These are phyloP conservation scores for Labeo rohita DNA, from an alignment of 2,113 vertebrate species.

Conservation along the genomic window DNA sequence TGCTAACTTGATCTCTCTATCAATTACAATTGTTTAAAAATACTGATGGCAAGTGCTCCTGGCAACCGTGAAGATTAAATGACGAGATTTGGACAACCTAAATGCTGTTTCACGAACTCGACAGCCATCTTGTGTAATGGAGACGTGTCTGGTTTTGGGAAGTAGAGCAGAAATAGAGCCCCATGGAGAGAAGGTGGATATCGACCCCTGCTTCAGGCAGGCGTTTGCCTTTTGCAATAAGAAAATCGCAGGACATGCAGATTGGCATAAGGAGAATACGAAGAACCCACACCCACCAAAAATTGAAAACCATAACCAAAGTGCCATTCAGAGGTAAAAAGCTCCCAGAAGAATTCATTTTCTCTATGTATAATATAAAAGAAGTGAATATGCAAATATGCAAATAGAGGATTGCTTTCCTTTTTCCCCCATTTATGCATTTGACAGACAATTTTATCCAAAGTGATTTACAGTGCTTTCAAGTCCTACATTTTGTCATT, in stretches of 20 bases:
- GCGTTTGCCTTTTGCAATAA: constrained; percentile 43
- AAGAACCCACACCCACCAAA: constrained; percentile 18
- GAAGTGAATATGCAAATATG: not conserved
- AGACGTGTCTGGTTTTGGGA: not conserved
- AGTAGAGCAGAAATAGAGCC: constrained; percentile 12
- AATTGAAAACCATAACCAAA: not conserved
- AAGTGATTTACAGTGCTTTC: not conserved
- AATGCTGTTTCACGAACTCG: not conserved
- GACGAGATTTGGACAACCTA: not conserved
- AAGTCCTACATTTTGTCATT: not conserved
- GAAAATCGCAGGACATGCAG: constrained; percentile 40
- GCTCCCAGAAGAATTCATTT: not conserved
- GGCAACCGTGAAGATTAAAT: not conserved
- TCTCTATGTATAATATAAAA: not conserved
- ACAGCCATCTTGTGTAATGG: not conserved
- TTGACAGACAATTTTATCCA: not conserved
- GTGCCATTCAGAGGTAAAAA: not conserved
- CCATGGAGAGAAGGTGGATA: not conserved
- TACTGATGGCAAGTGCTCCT: not conserved
- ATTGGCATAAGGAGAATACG: constrained; percentile 7
- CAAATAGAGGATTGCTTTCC: not conserved
- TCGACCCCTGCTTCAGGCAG: constrained; percentile 41
- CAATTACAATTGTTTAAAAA: constrained; percentile 1
- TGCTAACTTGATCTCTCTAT: constrained; percentile 31
- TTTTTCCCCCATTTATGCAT: not conserved